Evolutionary conservation across 2,113 vertebrate species (phyloP).

Genomic region (Chelonoidis abingdonii): DNA sequence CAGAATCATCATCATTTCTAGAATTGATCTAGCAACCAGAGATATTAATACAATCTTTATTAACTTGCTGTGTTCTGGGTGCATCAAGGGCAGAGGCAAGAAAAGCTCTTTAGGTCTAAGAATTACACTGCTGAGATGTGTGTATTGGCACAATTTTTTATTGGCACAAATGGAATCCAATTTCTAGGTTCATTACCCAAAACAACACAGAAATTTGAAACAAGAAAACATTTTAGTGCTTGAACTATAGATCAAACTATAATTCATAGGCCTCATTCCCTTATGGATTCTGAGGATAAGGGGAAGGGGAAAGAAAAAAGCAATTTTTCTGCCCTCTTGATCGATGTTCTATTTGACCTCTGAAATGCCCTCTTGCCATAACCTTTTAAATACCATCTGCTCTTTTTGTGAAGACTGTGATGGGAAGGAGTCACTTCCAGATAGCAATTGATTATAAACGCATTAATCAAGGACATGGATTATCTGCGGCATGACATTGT

Average conservation of each 20-base stretch:
- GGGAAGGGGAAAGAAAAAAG: conserved; percentile 79
- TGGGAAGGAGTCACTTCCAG: conserved; percentile 89
- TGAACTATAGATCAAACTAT: conserved; percentile 83
- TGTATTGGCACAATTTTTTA: conserved; percentile 73
- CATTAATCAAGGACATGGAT: conserved; percentile 97
- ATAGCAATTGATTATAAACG: conserved; percentile 95
- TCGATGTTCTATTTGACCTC: conserved; percentile 91
- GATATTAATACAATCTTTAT: conserved; percentile 37
- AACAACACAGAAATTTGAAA: conserved; percentile 85
- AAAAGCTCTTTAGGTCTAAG: conserved; percentile 45
- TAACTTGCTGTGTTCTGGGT: background rate
- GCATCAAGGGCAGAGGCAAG: conserved; percentile 26
- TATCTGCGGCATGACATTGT: conserved; percentile 87
- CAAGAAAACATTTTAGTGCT: conserved; percentile 80
- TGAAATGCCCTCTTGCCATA: conserved; percentile 82
- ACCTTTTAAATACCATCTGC: conserved; percentile 97
- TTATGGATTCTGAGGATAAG: conserved; percentile 80
- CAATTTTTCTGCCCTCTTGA: conserved; percentile 88
- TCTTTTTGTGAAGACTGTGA: conserved; percentile 89
- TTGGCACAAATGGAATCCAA: conserved; percentile 80
- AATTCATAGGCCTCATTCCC: conserved; percentile 80
- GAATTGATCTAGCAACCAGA: background rate
- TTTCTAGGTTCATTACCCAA: conserved; percentile 87
- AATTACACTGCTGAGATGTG: conserved; percentile 69
- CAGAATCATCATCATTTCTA: background rate